Conservation (phyloP, 2,888 invertebrate genomes). For the Polymixis flavicincta region DNA sequence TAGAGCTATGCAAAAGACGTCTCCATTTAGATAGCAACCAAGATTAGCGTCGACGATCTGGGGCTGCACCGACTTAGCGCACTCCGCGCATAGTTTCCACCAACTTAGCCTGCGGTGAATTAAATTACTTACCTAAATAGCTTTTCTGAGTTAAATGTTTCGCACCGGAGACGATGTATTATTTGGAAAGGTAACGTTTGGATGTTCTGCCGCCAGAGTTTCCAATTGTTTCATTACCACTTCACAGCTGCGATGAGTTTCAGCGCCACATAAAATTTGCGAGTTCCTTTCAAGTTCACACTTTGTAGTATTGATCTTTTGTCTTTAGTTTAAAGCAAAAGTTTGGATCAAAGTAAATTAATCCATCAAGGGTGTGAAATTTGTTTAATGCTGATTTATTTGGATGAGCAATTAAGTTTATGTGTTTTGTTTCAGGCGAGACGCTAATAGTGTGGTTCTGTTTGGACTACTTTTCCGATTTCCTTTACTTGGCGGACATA, state of each 20-base stretch:
- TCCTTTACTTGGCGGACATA: slow-evolving; percentile 98
- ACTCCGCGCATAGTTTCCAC: slow-evolving; percentile 78
- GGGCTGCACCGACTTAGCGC: slow-evolving; percentile 77
- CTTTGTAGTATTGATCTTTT: slow-evolving; percentile 62
- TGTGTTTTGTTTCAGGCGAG: slow-evolving; percentile 91
- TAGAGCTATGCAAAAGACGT: slow-evolving; percentile 80
- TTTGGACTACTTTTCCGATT: slow-evolving; percentile 98
- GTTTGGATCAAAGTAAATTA: slow-evolving; percentile 60
- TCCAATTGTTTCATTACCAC: slow-evolving; percentile 76
- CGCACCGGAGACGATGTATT: slow-evolving; percentile 76
- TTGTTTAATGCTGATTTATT: slow-evolving; percentile 5
- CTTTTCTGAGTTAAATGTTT: slow-evolving; percentile 81
- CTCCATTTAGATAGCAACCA: slow-evolving; percentile 79
- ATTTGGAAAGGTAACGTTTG: slow-evolving; percentile 74
- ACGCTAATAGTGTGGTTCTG: slow-evolving; percentile 98
- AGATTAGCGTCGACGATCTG: slow-evolving; percentile 79
- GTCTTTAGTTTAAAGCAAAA: slow-evolving; percentile 56
- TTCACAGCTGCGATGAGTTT: slow-evolving; percentile 72
- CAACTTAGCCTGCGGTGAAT: slow-evolving; percentile 79
- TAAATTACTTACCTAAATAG: slow-evolving; percentile 85
- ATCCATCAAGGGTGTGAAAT: slow-evolving; percentile 16
- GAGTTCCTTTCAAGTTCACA: slow-evolving; percentile 67
- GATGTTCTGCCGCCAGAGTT: slow-evolving; percentile 71
- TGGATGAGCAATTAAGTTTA: slow-evolving; percentile 12
- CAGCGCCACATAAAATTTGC: slow-evolving; percentile 71